phyloP scores from a whole-genome alignment of 2,888 invertebrate genomes.

The Rotaria magnacalcarata region DNA sequence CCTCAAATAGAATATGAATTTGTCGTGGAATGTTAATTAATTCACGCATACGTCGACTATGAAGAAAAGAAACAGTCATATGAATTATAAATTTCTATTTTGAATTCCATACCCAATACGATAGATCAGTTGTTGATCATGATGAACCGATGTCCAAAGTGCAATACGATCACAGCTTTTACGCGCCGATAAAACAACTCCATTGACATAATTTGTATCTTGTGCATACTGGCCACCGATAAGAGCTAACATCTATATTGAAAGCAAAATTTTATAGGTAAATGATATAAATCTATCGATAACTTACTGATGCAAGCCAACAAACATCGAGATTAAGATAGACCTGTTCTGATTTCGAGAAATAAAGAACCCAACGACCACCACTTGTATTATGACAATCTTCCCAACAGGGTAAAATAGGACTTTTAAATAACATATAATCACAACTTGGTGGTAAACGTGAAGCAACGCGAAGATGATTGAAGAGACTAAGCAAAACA shows the following conservation, averaged over 20 bases:
- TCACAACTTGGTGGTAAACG: conserved; percentile 20
- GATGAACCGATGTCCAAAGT: conserved; percentile 68
- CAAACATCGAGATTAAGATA: conserved; percentile 25
- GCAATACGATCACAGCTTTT: conserved; percentile 75
- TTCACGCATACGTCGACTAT: conserved; percentile 26
- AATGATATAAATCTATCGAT: not conserved
- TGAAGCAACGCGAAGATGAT: conserved; percentile 27
- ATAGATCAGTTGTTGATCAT: conserved; percentile 71
- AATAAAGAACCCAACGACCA: conserved; percentile 31
- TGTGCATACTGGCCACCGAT: conserved; percentile 94
- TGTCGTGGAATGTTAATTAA: conserved; percentile 37
- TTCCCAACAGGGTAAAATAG: conserved; percentile 35
- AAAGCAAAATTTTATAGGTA: not conserved
- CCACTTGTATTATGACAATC: not conserved
- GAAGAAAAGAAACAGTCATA: not conserved
- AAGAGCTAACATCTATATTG: conserved; percentile 62
- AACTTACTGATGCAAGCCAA: conserved; percentile 32
- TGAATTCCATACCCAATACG: conserved; percentile 70
- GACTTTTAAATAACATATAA: conserved; percentile 34
- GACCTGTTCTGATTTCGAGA: conserved; percentile 1
- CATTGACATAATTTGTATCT: conserved; percentile 85
- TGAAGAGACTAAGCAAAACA: not conserved
- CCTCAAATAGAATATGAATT: conserved; percentile 33
- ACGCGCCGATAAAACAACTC: conserved; percentile 90
- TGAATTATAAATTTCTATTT: too few species aligned